Evolutionary conservation across 2,797 vertebrate species (phyloP), one percentile per base, ranked within the genome.

Genomic region (Helarctos malayanus): DNA sequence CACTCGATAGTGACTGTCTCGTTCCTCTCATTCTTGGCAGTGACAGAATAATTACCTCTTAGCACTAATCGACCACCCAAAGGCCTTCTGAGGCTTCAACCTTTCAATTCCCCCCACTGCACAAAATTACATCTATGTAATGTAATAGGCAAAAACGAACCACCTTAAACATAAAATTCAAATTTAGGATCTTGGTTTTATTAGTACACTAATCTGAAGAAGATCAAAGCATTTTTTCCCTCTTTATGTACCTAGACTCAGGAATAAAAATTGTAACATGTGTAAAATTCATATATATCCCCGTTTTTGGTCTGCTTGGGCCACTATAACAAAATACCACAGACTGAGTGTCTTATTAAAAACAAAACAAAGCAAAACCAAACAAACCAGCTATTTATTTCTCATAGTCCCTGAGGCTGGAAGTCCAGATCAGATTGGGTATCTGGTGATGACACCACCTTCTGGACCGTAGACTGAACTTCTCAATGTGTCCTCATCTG

Each of bases 191-290:
- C 11, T 69, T 85, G 14, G 10, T 65, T 95, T 82, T n/a, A 57
- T 68, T 81, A 61, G 79, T 81, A 54, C 12, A 32, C 45, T 21
- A 93, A 32, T 54, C 27, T 88, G 14, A 85, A 81, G 35, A 13
- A 79, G 73, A 95, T 91, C 89, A 54, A 97, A 94, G 81, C 52
- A 41, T 25, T 2, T 89, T 94, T 86, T 92, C 65, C 89, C 59
- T 78, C 35, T 93, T 96, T 41, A 65, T 35, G 49, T 15, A 59
- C 10, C 47, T 89, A 91, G 25, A 73, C 12, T 93, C 87, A 78
- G 83, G 35, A 96, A 93, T 86, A 86, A 95, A 95, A 91, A 25
- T 79, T 89, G 78, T 23, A 73, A 89, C 25, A 87, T n/a, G 61
- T 88, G 73, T 86, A 89, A 95, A 85, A 86, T 78, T 95, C 38